Base-by-base conservation (phyloP, 92 coral and sea anemone genomes). In the Porites rus region DNA sequence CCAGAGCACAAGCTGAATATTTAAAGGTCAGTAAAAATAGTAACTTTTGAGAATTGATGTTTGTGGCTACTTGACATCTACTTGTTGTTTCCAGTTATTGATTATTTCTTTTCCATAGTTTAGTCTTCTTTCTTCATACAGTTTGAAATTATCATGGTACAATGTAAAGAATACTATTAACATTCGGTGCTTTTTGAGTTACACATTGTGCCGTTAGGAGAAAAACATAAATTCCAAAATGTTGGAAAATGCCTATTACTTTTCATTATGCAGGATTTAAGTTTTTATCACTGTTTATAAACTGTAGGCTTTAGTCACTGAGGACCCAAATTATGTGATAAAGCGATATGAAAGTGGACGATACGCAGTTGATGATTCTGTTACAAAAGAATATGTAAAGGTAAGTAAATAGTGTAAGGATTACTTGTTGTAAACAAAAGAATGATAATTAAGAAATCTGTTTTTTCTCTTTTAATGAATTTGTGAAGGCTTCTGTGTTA, bases 261-360 rank as follows among this genome's bases (percentile, higher is more conserved):
- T 38, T 3, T 38, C 46, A 38, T 38, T 38, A 38, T 38, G 46
- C 46, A 38, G 46, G 46, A 25, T 31, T 70, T 3, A 1, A 11
- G 7, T 70, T 38, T 70, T 69, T 22, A 14, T 11, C 1, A 52
- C 38, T 71, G 46, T 1, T 7, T 56, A 10, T 9, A 28, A 18
- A 25, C 61, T 52, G 28, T 62, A 97, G 99, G 99, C 92, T 6
- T 89, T 97, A 87, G 97, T 97, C 25, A 83, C 75, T 16, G 98
- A 97, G 78, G 99, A 97, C 75, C 97, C 99, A 1, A 89, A 81
- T 54, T 97, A 97, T 90, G 99, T 97, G 10, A 91, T 97, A 10
- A 89, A 96, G 78, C 89, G 99, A 83, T 97, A 97, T 75, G 98
- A 95, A 82, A 97, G 99, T 88, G 95, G 94, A 25, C 91, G 82